Conservation (phyloP, 1,140 invertebrate species). For the Apis florea region DNA sequence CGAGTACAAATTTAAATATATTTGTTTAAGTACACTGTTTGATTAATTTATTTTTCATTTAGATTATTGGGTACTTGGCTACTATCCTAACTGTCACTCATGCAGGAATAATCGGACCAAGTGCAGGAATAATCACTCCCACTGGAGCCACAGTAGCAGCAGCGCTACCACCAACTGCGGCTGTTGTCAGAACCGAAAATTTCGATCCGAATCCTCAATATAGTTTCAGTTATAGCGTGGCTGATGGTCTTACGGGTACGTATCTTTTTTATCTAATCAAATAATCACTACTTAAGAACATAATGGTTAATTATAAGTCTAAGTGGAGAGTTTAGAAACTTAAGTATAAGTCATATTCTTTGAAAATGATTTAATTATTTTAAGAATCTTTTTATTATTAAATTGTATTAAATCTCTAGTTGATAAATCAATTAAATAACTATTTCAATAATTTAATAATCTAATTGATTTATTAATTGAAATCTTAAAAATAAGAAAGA, state of each 20-base stretch:
- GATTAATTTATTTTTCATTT: not conserved
- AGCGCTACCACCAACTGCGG: constrained; percentile 61
- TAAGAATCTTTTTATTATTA: too few species aligned
- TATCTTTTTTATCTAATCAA: not conserved
- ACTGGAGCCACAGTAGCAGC: constrained; percentile 65
- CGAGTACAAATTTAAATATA: not conserved
- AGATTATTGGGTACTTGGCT: constrained; percentile 48
- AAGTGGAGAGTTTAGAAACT: too few species aligned
- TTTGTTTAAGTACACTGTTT: not conserved
- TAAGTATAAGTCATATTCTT: too few species aligned
- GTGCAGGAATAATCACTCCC: constrained; percentile 63
- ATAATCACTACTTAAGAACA: too few species aligned
- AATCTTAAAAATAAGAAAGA: too few species aligned
- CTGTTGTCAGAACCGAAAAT: constrained; percentile 80
- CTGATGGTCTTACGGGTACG: constrained; percentile 84
- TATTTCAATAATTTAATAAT: too few species aligned
- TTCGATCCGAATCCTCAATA: constrained; percentile 87
- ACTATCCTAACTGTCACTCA: constrained; percentile 67
- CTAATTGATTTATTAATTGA: too few species aligned
- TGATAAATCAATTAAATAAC: too few species aligned
- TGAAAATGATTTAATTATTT: too few species aligned
- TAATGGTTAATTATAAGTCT: too few species aligned
- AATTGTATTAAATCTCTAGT: too few species aligned
- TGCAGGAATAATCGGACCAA: constrained; percentile 64
- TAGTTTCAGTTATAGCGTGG: constrained; percentile 86